Evolutionary conservation across 2,113 vertebrate species (phyloP).

Genomic region (Miniopterus natalensis): DNA sequence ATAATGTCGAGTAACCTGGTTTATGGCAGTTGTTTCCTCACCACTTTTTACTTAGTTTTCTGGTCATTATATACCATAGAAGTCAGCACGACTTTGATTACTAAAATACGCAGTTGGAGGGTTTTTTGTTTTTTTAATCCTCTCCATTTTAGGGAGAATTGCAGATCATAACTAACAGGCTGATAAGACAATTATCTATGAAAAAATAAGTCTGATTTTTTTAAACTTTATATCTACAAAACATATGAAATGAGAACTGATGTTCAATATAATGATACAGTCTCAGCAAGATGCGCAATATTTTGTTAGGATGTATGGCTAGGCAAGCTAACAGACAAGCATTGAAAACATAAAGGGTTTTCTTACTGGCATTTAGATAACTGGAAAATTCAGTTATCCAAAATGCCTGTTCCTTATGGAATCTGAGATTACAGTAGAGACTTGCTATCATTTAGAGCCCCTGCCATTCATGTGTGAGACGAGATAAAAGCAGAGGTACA

Average conservation of each 20-base stretch:
- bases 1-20: neutral
- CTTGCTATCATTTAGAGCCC: neutral
- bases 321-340: neutral
- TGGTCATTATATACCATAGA: neutral
- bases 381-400: constrained; percentile 45
- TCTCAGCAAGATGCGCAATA: neutral
- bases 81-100: constrained; percentile 5
- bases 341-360: neutral
- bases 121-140: too few relatives aligned
- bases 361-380: constrained; percentile 23
- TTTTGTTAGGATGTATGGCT: neutral
- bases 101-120: neutral
- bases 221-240: neutral
- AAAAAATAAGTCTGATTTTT: neutral
- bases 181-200: neutral
- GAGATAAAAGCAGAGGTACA: neutral
- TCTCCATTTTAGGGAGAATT: constrained; percentile 20
- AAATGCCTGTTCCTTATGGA: neutral
- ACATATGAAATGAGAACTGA: constrained; percentile 17
- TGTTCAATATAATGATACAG: neutral
- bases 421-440: neutral
- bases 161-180: constrained; percentile 16
- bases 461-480: neutral
- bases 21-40: neutral
- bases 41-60: neutral